phyloP scores from a whole-genome alignment of 2,888 invertebrate species.

The Oxystoma pomonae region DNA sequence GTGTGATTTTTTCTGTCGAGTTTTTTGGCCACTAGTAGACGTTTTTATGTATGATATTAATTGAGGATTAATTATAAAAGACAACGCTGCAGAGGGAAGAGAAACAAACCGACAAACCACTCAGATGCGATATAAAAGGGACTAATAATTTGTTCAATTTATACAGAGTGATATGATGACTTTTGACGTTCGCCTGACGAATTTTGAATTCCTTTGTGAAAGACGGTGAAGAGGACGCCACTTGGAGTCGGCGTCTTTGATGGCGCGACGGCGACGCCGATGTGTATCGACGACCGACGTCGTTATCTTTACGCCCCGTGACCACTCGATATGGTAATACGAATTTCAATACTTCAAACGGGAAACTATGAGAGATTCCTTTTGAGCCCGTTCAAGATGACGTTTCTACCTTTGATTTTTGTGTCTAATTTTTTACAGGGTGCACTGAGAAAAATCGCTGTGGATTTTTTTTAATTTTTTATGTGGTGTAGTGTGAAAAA shows the following conservation, averaged over 20 bases:
- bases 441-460: too few relatives aligned
- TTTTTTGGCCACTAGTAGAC: too few relatives aligned
- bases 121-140: constrained; percentile 16
- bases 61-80: too few relatives aligned
- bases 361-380: too few relatives aligned
- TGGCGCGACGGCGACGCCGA: constrained; percentile 28
- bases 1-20: too few relatives aligned
- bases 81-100: too few relatives aligned
- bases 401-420: too few relatives aligned
- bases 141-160: constrained; percentile 38
- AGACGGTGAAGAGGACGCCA: constrained; percentile 31
- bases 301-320: constrained; percentile 34
- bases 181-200: constrained; percentile 38
- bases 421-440: too few relatives aligned
- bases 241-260: constrained; percentile 37
- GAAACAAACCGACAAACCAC: not conserved
- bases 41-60: too few relatives aligned
- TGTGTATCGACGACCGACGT: constrained; percentile 23
- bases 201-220: constrained; percentile 36
- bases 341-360: constrained; percentile 18
- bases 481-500: too few relatives aligned
- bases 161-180: constrained; percentile 35
- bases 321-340: constrained; percentile 37
- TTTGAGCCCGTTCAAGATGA: too few relatives aligned
- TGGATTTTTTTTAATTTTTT: too few relatives aligned